Evolutionary conservation across 2,888 invertebrate species (phyloP).

Genomic region (Tachina lurida): DNA sequence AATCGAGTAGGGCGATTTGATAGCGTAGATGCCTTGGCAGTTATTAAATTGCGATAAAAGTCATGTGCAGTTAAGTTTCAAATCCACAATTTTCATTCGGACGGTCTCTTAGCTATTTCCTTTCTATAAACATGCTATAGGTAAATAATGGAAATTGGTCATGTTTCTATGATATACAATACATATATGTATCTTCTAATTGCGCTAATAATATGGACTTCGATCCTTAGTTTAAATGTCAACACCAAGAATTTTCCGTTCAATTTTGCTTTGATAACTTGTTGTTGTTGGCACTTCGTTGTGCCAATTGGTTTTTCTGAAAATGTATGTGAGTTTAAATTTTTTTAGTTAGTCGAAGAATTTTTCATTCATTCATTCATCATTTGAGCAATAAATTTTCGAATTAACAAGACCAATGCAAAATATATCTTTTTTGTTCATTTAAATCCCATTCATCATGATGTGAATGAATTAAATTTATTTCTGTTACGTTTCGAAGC

Average conservation of each 20-base stretch:
- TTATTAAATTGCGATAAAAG: too few species aligned
- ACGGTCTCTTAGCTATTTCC: too few species aligned
- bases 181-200: too few species aligned
- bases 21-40: too few species aligned
- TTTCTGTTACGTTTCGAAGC: constrained; percentile 57
- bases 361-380: constrained; percentile 63
- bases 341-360: constrained; percentile 10
- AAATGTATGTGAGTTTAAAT: constrained; percentile 24
- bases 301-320: constrained; percentile 58
- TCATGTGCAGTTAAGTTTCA: too few species aligned
- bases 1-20: too few species aligned
- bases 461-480: constrained; percentile 72
- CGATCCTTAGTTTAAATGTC: constrained; percentile 36
- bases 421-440: constrained; percentile 13
- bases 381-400: constrained; percentile 43
- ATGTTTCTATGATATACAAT: too few species aligned
- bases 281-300: constrained; percentile 9
- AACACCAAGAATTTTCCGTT: not conserved
- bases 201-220: constrained; percentile 14
- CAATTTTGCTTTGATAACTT: not conserved
- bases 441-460: constrained; percentile 71
- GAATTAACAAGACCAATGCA: constrained; percentile 22
- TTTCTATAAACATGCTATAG: too few species aligned
- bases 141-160: too few species aligned
- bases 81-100: too few species aligned